Evolutionary conservation across 2,797 vertebrate genomes (phyloP).

Genomic region (Poeciliopsis paucimaculata): DNA sequence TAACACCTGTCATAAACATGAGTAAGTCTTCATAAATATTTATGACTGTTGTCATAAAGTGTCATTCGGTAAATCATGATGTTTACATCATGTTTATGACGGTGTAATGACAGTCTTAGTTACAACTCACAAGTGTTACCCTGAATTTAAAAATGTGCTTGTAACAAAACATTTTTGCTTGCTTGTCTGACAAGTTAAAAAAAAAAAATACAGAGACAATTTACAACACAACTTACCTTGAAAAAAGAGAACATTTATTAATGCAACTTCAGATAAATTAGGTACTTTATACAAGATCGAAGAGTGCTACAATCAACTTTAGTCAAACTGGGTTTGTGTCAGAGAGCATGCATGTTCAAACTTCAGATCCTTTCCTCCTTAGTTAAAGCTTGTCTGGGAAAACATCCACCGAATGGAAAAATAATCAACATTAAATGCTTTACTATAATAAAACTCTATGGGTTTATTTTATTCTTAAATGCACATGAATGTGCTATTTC

Average conservation of each 20-base stretch:
- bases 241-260: not conserved
- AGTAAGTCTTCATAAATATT: no score
- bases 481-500: not conserved
- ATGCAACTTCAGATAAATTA: not conserved
- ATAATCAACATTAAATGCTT: constrained; percentile 17
- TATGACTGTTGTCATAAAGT: no score
- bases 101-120: no score
- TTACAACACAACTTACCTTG: not conserved
- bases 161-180: constrained; percentile 2
- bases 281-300: not conserved
- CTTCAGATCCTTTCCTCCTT: constrained; percentile 12
- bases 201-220: not conserved
- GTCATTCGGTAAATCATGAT: no score
- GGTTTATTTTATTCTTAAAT: not conserved
- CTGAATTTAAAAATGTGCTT: constrained; percentile 10
- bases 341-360: constrained; percentile 18
- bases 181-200: not conserved
- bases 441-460: not conserved
- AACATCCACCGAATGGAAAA: constrained; percentile 23
- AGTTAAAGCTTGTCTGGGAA: constrained; percentile 11
- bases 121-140: no score
- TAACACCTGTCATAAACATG: no score
- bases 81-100: no score
- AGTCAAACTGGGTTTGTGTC: not conserved
- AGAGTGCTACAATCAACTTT: not conserved